Evolutionary conservation across 1,140 invertebrate genomes (phyloP), one percentile per base, ranked within the genome.

Genomic region (Bombyx mandarina): DNA sequence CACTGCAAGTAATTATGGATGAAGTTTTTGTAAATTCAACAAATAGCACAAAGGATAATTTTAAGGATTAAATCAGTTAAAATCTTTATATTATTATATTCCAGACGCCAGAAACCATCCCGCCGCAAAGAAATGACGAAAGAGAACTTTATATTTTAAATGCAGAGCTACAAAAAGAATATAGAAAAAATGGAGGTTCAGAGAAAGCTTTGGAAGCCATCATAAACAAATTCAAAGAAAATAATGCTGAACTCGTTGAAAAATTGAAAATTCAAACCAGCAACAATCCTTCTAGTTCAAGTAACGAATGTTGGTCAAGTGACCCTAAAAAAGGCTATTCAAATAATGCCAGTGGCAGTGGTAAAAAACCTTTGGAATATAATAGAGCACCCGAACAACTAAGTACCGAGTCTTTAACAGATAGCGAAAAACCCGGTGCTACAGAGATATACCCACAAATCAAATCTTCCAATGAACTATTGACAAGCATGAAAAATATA

Each of bases 91-190:
- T 18, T 18, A 18, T 18, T 18, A 18, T 18, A 45, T 50, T 50
- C 57, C 61, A 88, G 86, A 62, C 77, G 44, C 69, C 71, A 58
- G 56, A 71, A 55, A 53, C 68, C 55, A 60, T 12, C 53, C 57
- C 73, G 52, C 57, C 67, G 12, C 62, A 66, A 44, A 73, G 62
- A 66, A 63, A 26, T 43, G 71, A 82, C 18, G 73, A 81, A 51
- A 56, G 60, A 60, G 7, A 68, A 7, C 50, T 88, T 46, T 88
- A 88, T 51, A 65, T 79, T 52, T 49, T 88, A 6, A 73, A 79
- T 50, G 77, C 81, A 44, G 73, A 81, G 48, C 61, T 88, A 45
- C 65, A 65, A 59, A 63, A 71, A 56, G 75, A 85, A 69, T 66
- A 43, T 43, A 67, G 82, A 56, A 79, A 74, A 63, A 57, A 73